These are phyloP conservation scores for Acronicta leporina DNA, from an alignment of 2,888 invertebrate species.

Conservation along the genomic window DNA sequence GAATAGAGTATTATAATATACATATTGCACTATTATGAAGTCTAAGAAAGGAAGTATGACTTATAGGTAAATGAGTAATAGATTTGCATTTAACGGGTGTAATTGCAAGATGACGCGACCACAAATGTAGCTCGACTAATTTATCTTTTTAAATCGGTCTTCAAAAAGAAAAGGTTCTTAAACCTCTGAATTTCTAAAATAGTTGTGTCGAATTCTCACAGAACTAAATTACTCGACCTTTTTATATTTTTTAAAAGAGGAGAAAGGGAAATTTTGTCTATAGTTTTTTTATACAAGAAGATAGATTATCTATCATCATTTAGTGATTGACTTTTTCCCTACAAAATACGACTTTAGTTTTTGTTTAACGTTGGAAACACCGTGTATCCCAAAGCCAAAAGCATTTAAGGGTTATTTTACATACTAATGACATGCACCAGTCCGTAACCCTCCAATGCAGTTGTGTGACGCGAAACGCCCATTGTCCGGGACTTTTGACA, in stretches of 20 bases:
- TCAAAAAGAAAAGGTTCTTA: no score
- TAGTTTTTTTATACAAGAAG: no score
- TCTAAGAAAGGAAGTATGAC: conserved; percentile 21
- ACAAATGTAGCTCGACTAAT: no score
- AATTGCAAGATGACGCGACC: conserved; percentile 3
- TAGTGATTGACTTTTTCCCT: not conserved
- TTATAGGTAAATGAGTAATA: conserved; percentile 33
- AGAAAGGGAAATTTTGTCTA: no score
- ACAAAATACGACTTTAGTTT: not conserved
- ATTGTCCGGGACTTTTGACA: conserved; percentile 74
- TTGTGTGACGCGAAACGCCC: conserved; percentile 65
- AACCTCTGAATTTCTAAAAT: no score
- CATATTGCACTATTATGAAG: not conserved
- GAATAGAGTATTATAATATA: not conserved
- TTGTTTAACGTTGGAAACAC: conserved; percentile 7
- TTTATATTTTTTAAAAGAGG: no score
- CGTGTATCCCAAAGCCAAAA: conserved; percentile 5
- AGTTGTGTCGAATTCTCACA: no score
- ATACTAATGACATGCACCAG: conserved; percentile 67
- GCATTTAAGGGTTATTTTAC: conserved; percentile 56
- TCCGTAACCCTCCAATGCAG: conserved; percentile 67
- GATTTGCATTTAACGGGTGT: conserved; percentile 14
- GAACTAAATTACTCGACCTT: no score
- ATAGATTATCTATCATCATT: no score
- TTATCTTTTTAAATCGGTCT: no score